Conservation (phyloP, 2,888 invertebrate genomes). For the Heliconius ethilla region DNA sequence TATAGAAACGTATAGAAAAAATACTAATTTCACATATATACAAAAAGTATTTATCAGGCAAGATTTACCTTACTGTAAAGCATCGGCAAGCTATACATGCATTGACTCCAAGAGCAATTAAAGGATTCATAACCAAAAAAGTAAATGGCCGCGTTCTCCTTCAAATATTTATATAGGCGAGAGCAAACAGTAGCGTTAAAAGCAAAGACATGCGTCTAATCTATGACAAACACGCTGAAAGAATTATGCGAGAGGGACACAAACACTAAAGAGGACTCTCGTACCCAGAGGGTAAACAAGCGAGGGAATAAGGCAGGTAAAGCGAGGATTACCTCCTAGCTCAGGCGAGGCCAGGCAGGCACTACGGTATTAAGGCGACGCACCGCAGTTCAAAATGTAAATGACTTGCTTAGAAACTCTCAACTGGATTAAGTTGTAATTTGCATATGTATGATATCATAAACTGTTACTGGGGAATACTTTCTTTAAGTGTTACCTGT, state of each 20-base stretch:
- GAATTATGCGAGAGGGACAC: constrained; percentile 74
- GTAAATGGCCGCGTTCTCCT: constrained; percentile 70
- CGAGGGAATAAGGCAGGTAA: constrained; percentile 51
- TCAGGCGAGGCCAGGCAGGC: constrained; percentile 44
- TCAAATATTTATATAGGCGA: constrained; percentile 76
- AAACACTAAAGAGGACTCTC: constrained; percentile 67
- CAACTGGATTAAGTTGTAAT: constrained; percentile 63
- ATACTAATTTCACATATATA: background rate
- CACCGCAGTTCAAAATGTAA: constrained; percentile 67
- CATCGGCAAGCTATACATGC: constrained; percentile 12
- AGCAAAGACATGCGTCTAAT: constrained; percentile 79
- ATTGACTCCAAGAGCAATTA: constrained; percentile 64
- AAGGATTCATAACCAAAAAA: constrained; percentile 69
- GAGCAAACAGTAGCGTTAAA: constrained; percentile 78
- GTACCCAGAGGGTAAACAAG: constrained; percentile 66
- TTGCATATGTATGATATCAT: constrained; percentile 64
- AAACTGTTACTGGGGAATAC: constrained; percentile 47
- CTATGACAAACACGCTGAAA: constrained; percentile 77
- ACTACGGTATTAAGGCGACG: constrained; percentile 65
- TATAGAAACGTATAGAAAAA: background rate
- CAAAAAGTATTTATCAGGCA: background rate
- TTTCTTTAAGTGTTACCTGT: constrained; percentile 33
- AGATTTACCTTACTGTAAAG: background rate
- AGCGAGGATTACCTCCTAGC: constrained; percentile 73
- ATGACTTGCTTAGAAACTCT: constrained; percentile 68